Base-by-base conservation (phyloP, 2,113 vertebrate genomes). In the Abramis brama region DNA sequence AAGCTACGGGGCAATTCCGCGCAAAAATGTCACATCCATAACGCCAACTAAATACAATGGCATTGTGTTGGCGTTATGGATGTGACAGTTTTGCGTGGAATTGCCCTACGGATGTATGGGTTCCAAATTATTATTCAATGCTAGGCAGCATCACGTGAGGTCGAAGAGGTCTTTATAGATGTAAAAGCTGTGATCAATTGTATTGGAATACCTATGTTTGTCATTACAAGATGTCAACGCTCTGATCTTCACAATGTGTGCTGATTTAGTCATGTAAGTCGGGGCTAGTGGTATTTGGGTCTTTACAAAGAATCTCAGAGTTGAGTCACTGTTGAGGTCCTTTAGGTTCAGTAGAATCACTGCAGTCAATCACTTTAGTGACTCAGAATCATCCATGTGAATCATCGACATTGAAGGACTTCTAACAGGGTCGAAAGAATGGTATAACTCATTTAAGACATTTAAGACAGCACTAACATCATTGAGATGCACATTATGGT, bases 201-300 rank as follows among this genome's bases (percentile, higher is more conserved):
- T 5, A 47, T 21, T 81, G 85, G 25, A 81, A 47, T 64, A 60
- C 52, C 76, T 79, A 13, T 83, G 76, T 27, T 64, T 70, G 75
- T 68, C 62, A 55, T 57, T 78, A 70, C 30, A 74, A 75, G 75
- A 83, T 55, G 64, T 83, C 45, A n/a, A 88, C 73, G 59, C 70
- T 81, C 64, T 85, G 52, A 73, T 87, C 76, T 83, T 78, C 78
- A 50, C 39, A 71, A 30, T 71, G 68, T 45, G 25, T 77, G 59
- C 83, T 8, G 82, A 59, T 62, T 86, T 59, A 75, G 60, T 82
- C 85, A 76, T 82, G 71, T 79, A 82, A 85, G 60, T 85, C 86
- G 79, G 50, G 7, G 36, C 57, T 83, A 57, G 21, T 86, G 33
- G 68, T 83, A 83, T 87, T 68, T 89, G 74, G 79, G 66, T 86